phyloP scores from a whole-genome alignment of 2,797 vertebrate species.

The Hapalemur alaotrensis region DNA sequence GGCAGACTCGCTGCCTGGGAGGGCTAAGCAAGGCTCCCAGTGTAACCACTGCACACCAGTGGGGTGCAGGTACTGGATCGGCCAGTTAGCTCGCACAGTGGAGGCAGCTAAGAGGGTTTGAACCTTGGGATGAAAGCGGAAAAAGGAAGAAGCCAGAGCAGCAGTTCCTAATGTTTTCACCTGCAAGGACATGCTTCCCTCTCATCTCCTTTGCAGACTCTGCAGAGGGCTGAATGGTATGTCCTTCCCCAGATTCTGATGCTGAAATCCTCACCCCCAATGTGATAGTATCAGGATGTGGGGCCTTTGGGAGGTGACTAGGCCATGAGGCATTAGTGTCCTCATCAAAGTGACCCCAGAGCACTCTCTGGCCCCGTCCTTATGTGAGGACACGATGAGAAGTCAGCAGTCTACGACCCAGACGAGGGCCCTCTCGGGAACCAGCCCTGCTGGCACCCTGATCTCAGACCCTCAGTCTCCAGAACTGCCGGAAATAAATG shows the following conservation, averaged over 20 bases:
- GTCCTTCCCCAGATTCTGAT: not conserved
- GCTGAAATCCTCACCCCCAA: not conserved
- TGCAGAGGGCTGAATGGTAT: not conserved
- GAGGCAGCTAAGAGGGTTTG: not conserved
- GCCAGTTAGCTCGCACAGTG: accelerated
- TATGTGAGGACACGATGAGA: no score
- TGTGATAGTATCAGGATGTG: no score
- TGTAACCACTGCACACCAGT: no score
- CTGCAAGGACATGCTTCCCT: not conserved
- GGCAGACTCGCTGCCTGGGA: not conserved
- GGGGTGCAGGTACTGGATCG: accelerated
- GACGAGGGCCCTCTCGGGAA: not conserved
- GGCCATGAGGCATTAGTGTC: not conserved
- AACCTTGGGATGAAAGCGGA: not conserved
- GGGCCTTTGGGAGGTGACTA: not conserved
- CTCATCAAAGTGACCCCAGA: not conserved
- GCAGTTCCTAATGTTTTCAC: not conserved
- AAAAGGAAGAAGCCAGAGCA: not conserved
- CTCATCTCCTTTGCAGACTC: not conserved
- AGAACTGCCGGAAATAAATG: not conserved
- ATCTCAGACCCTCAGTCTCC: not conserved
- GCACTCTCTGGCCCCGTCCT: not conserved
- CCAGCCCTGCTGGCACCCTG: not conserved
- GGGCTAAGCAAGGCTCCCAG: not conserved
- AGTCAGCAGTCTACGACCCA: not conserved